phyloP scores from a whole-genome alignment of 2,113 vertebrate genomes.

The Madoqua kirkii region DNA sequence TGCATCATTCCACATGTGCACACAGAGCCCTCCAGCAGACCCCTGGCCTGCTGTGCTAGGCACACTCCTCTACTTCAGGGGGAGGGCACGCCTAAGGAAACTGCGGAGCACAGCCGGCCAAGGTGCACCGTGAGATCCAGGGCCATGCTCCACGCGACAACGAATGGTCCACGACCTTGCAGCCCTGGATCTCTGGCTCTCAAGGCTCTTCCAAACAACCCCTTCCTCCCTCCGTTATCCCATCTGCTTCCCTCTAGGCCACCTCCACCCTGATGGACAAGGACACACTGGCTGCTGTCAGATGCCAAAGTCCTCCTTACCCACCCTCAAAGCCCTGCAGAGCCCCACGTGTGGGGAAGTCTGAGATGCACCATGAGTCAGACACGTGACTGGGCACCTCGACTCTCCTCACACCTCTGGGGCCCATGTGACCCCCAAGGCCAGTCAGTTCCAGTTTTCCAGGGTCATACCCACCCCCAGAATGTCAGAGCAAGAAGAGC shows the following conservation, averaged over 20 bases:
- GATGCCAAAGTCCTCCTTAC: background rate
- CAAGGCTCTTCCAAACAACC: background rate
- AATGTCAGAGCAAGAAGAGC: background rate
- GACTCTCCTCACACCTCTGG: background rate
- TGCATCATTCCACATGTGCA: background rate
- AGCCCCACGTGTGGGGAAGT: background rate
- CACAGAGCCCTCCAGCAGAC: background rate
- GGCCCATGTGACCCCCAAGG: background rate
- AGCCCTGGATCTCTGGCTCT: background rate
- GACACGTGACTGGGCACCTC: fast-evolving
- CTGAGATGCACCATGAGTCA: background rate
- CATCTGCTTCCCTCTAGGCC: background rate
- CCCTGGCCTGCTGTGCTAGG: background rate
- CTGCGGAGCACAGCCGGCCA: background rate
- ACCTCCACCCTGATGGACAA: background rate
- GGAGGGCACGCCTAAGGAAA: background rate
- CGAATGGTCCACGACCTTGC: background rate
- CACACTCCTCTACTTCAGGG: background rate
- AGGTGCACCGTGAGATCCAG: background rate
- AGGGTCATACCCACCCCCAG: background rate
- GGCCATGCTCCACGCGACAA: background rate
- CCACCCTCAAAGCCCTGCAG: background rate
- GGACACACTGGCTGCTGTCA: background rate
- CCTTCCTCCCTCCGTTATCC: background rate
- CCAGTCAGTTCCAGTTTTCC: background rate